Evolutionary conservation across 2,113 vertebrate species (phyloP).

Genomic region (Neodon shergylaensis): DNA sequence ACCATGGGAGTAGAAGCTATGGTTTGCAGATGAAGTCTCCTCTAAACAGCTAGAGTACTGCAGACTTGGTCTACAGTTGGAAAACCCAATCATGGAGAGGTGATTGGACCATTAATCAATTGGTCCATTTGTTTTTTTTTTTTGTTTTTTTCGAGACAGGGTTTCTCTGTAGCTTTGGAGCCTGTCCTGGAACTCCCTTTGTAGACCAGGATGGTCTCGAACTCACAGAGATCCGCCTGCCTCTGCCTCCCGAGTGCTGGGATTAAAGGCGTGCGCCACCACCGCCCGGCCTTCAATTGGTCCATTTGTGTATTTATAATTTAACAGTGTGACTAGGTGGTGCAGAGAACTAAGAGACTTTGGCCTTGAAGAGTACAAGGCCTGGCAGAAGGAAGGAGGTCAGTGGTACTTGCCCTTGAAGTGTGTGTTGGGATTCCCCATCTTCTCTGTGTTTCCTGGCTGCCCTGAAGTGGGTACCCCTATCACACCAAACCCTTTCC

Average conservation of each 20-base stretch:
- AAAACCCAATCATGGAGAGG: not conserved
- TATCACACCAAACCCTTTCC: not conserved
- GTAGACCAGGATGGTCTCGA: no score
- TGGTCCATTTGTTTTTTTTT: not conserved
- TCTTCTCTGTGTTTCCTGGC: not conserved
- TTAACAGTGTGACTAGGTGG: not conserved
- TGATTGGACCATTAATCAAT: not conserved
- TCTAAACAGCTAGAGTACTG: not conserved
- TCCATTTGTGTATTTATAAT: not conserved
- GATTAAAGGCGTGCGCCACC: no score
- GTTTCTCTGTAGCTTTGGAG: no score
- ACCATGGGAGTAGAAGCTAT: not conserved
- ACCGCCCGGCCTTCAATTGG: no score
- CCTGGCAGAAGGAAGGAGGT: not conserved
- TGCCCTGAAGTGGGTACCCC: not conserved
- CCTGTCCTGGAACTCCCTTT: no score
- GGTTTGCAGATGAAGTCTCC: not conserved
- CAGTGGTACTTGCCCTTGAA: no score
- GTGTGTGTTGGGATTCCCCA: not conserved
- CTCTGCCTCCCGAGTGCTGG: no score
- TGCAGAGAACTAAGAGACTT: not conserved
- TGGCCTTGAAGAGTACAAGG: not conserved
- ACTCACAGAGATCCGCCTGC: no score
- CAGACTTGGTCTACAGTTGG: not conserved
- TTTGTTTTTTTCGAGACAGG: no score